Evolutionary conservation across 2,113 vertebrate genomes (phyloP).

Genomic region (Colossoma macropomum): DNA sequence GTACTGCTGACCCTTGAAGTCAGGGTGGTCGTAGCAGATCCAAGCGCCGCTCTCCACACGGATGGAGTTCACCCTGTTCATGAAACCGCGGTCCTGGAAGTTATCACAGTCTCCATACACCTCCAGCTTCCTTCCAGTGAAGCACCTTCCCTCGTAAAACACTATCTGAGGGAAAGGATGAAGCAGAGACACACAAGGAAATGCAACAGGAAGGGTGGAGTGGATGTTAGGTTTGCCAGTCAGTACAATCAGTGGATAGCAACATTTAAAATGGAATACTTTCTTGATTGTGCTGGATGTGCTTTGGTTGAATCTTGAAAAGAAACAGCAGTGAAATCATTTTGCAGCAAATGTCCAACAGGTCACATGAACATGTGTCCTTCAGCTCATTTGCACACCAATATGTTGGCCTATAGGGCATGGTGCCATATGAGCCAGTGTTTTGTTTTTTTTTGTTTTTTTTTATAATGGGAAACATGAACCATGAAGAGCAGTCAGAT

Average conservation of each 20-base stretch:
- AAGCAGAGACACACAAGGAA: neutral
- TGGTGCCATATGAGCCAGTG: neutral
- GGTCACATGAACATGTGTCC: neutral
- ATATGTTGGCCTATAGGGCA: neutral
- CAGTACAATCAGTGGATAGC: neutral
- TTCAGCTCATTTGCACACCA: neutral
- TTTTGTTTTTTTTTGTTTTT: no score
- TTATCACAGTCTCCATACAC: conserved; percentile 87
- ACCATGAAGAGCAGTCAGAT: neutral
- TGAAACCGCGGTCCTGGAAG: conserved; percentile 91
- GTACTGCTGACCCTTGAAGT: conserved; percentile 90
- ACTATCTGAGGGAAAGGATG: conserved; percentile 76
- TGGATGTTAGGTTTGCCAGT: neutral
- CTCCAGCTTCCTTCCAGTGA: conserved; percentile 88
- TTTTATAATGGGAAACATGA: neutral
- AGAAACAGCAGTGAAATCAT: neutral
- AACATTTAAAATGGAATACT: neutral
- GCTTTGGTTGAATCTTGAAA: neutral
- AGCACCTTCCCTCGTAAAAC: conserved; percentile 89
- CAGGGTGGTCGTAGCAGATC: conserved; percentile 87
- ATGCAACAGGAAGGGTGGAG: neutral
- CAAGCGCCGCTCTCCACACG: conserved; percentile 87
- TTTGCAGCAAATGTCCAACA: neutral
- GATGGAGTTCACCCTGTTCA: conserved; percentile 91
- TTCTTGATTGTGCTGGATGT: neutral